A percentile compares a stretch with the other conserved stretches of the same genome.
phyloP scores from a whole-genome alignment of 1,140 invertebrate species.

The Drosophila melanica region DNA sequence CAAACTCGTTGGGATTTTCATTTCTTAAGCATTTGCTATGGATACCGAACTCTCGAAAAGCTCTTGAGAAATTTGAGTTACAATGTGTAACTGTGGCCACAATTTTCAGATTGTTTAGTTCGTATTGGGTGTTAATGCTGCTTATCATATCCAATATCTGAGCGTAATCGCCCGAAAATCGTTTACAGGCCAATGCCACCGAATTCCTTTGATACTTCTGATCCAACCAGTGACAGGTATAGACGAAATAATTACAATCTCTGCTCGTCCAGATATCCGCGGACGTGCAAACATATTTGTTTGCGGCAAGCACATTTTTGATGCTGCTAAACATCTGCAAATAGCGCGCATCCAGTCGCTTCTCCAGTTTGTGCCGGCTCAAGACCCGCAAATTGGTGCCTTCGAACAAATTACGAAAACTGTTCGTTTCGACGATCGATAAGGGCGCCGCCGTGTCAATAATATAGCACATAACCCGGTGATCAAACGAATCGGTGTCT shows the following conservation, averaged over 20 bases:
- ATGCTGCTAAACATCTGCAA: conserved; percentile 17
- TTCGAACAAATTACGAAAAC: conserved; percentile 37
- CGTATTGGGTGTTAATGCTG: conserved; percentile 18
- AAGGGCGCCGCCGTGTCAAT: conserved; percentile 30
- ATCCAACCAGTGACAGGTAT: conserved; percentile 45
- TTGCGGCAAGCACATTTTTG: background rate
- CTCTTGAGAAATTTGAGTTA: background rate
- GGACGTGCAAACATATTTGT: conserved; percentile 37
- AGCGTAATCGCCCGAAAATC: background rate
- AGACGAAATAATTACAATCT: conserved; percentile 13
- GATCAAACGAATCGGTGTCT: conserved; percentile 34
- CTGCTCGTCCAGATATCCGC: conserved; percentile 18
- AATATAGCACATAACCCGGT: conserved; percentile 27
- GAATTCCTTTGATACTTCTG: conserved; percentile 28
- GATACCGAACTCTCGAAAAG: conserved; percentile 26
- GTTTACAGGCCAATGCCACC: conserved; percentile 22
- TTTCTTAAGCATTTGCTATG: background rate
- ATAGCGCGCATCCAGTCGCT: conserved; percentile 20
- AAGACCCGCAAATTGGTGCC: conserved; percentile 29
- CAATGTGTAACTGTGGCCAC: conserved; percentile 18
- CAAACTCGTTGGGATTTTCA: background rate
- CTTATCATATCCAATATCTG: conserved; percentile 16
- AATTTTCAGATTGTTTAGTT: conserved; percentile 32
- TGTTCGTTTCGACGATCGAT: conserved; percentile 9
- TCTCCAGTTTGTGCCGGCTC: conserved; percentile 9